Percentiles rank a stretch among this genome's conserved stretches.
phyloP scores from a whole-genome alignment of 2,888 invertebrate genomes.

The Craniophora ligustri region DNA sequence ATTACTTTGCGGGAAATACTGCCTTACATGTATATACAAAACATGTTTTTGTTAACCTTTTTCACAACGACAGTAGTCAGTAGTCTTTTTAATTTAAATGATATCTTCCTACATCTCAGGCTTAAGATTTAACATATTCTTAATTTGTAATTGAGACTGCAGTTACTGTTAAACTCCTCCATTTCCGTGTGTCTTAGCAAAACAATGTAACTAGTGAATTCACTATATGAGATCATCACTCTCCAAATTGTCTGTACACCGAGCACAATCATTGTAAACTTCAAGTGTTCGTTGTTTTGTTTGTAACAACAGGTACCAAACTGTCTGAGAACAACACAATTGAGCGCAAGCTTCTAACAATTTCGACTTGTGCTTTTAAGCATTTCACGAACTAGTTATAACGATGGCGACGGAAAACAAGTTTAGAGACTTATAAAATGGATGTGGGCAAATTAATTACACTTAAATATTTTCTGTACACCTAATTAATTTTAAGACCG shows the following conservation, averaged over 20 bases:
- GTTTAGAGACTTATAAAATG: too few species aligned
- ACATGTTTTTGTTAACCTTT: neutral
- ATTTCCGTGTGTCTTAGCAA: neutral
- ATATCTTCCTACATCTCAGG: neutral
- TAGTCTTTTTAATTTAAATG: too few species aligned
- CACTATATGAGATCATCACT: neutral
- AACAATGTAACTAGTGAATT: neutral
- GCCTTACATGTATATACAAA: too few species aligned
- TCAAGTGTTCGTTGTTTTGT: conserved; percentile 1
- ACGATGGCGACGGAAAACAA: too few species aligned
- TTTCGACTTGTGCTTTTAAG: neutral
- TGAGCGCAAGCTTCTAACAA: neutral
- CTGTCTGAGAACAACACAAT: neutral
- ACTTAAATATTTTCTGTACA: too few species aligned
- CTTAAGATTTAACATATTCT: neutral
- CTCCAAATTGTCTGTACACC: neutral
- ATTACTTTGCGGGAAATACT: neutral
- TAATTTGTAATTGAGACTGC: too few species aligned
- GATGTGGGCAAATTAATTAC: too few species aligned
- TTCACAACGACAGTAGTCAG: neutral
- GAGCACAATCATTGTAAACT: conserved; percentile 15
- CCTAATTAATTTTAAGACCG: too few species aligned
- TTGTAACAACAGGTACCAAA: neutral
- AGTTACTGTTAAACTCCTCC: too few species aligned
- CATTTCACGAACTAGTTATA: too few species aligned